These are phyloP conservation scores for Paradoxurus hermaphroditus DNA, from an alignment of 2,113 vertebrate genomes.

Conservation along the genomic window DNA sequence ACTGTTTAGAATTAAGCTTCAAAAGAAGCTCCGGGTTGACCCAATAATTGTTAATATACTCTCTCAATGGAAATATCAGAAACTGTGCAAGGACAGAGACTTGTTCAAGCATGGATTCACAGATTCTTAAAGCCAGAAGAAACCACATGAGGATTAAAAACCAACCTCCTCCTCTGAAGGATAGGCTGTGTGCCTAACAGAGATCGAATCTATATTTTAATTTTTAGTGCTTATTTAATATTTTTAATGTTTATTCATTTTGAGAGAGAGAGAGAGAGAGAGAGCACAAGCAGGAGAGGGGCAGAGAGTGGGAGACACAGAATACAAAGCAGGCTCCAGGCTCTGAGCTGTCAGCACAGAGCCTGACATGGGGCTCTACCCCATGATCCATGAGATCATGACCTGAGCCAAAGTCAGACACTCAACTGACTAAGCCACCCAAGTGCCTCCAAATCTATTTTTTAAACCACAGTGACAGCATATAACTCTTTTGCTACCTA, in stretches of 20 bases:
- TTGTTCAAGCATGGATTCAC: not conserved
- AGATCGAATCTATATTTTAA: not conserved
- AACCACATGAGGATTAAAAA: not conserved
- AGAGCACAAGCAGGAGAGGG: too few species aligned
- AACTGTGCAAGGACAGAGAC: not conserved
- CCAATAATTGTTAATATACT: conserved; percentile 44
- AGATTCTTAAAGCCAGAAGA: not conserved
- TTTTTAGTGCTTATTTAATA: too few species aligned
- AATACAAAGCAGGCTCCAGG: too few species aligned
- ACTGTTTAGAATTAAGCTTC: conserved; percentile 69
- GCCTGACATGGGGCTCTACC: too few species aligned
- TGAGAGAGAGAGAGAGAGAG: too few species aligned
- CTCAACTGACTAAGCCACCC: too few species aligned
- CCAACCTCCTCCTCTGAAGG: not conserved
- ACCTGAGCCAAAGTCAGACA: too few species aligned
- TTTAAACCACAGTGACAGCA: not conserved
- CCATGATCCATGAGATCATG: too few species aligned
- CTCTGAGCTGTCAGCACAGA: too few species aligned
- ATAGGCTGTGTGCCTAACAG: not conserved
- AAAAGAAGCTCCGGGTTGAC: conserved; percentile 53
- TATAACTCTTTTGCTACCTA: not conserved
- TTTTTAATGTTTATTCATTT: too few species aligned
- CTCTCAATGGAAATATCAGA: conserved; percentile 47
- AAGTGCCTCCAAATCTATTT: not conserved
- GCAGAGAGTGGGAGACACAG: too few species aligned